A percentile compares a stretch with the other conserved stretches of the same genome.
These are phyloP conservation scores for Acrocyrtus sp. DNA, from an alignment of 2,888 invertebrate genomes.

Conservation along the genomic window DNA sequence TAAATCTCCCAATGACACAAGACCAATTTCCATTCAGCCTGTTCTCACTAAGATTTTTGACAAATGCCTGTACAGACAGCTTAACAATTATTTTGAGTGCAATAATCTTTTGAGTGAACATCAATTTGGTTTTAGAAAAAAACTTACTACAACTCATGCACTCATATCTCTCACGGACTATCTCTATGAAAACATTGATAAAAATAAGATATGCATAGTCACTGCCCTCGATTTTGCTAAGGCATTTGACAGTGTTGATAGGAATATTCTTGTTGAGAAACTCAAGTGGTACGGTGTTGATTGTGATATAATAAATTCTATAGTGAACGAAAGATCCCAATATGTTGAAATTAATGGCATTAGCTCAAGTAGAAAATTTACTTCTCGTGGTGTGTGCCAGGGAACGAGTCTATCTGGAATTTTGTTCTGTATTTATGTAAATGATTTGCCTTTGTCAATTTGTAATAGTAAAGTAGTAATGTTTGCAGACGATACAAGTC, in stretches of 20 bases:
- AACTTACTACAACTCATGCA: slow-evolving; percentile 4
- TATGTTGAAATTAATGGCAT: slow-evolving; percentile 1
- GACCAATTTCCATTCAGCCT: slow-evolving; percentile 31
- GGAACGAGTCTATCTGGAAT: too few species aligned
- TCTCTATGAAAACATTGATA: slow-evolving; percentile 11
- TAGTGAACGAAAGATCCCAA: slow-evolving; percentile 19
- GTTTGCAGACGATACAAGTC: too few species aligned
- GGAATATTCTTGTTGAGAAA: slow-evolving; percentile 20
- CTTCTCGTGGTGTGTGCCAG: too few species aligned
- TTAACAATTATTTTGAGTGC: slow-evolving; percentile 3
- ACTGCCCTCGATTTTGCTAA: slow-evolving; percentile 23
- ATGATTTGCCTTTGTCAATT: too few species aligned
- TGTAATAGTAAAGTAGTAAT: too few species aligned
- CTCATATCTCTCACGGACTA: slow-evolving; percentile 23
- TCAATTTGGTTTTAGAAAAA: slow-evolving; percentile 36
- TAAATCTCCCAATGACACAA: slow-evolving; percentile 1
- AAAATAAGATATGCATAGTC: slow-evolving; percentile 28
- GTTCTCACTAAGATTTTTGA: slow-evolving; percentile 24
- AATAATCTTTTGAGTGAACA: slow-evolving; percentile 11
- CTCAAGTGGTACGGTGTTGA: slow-evolving; percentile 42
- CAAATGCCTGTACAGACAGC: slow-evolving; percentile 20
- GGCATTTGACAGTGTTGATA: slow-evolving; percentile 35
- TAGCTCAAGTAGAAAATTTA: too few species aligned
- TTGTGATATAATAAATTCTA: slow-evolving; percentile 15
- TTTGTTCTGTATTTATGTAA: too few species aligned